Base-by-base conservation (phyloP, 1,140 invertebrate species). In the Tyrophagus putrescentiae region DNA sequence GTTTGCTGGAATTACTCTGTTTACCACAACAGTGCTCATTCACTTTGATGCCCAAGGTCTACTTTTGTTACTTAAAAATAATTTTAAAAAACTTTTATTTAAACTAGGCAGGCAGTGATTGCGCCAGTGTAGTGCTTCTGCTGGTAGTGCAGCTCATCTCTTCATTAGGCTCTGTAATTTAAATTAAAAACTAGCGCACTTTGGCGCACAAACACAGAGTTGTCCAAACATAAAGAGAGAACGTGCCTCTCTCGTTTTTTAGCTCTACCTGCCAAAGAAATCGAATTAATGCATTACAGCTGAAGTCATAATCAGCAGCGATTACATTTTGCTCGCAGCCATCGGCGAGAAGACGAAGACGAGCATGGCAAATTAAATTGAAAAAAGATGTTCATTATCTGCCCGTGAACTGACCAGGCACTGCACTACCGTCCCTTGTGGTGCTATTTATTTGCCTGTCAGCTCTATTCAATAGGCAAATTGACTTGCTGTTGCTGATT, bases 261-360 rank as follows among this genome's bases (percentile, higher is more conserved):
- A 13, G 13, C 36, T 39, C 13, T 39, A 39, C 36, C 36, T 39
- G 36, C 36, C 36, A 39, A n/a, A n/a, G n/a, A n/a, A n/a, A n/a
- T n/a, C 45, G 31, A 48, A 48, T 48, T 48, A 48, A 48, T 48
- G 45, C 45, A 48, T 48, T 48, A 48, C 45, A 48, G 45, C 45
- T 48, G 18, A 48, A 48, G 45, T 48, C 45, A 48, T 48, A 48
- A 48, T 48, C 45, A 48, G 18, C 18, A 48, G 21, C 45, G 45
- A 48, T 48, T 48, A 48, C 31, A 48, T 21, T 21, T 48, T 48
- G 45, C 45, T 21, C 18, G 45, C 7, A 18, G n/a, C n/a, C n/a
- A n/a, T n/a, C n/a, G n/a, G n/a, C n/a, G 45, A 48, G 7, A 13
- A 39, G 13, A 7, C 7, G 45, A 48, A 48, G 45, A 48, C 45